Percentiles rank a stretch among this genome's conserved stretches.
Evolutionary conservation across 2,113 vertebrate genomes (phyloP).

Genomic region (Scartelaos histophorus): DNA sequence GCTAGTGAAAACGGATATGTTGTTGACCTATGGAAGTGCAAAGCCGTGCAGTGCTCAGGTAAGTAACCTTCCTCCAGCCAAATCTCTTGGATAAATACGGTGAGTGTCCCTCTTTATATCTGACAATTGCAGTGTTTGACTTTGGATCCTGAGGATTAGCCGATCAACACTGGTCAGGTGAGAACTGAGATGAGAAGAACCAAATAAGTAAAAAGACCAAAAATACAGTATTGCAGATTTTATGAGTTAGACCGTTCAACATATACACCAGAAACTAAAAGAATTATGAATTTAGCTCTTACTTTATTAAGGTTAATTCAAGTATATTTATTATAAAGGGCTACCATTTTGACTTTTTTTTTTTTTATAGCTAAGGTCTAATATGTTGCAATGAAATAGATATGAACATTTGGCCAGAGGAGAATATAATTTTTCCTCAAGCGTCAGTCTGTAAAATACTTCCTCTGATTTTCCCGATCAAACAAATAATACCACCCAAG

Average conservation of each 20-base stretch:
- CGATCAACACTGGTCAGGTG: conserved; percentile 49
- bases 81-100: conserved; percentile 85
- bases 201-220: background rate
- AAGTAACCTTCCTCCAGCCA: conserved; percentile 80
- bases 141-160: conserved; percentile 75
- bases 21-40: conserved; percentile 71
- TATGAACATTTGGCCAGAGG: conserved; percentile 28
- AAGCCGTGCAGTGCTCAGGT: conserved; percentile 73
- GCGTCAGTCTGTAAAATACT: conserved; percentile 12
- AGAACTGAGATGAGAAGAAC: conserved; percentile 1
- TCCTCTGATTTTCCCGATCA: conserved; percentile 37
- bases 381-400: conserved; percentile 60
- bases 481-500: conserved; percentile 37
- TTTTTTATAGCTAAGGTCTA: background rate
- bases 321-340: too few relatives aligned
- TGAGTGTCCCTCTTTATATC: conserved; percentile 80
- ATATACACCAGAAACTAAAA: background rate
- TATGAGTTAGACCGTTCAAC: too few relatives aligned
- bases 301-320: too few relatives aligned
- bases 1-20: conserved; percentile 76
- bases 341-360: background rate
- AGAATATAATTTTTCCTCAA: conserved; percentile 18
- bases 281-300: background rate
- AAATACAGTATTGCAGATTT: background rate
- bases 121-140: conserved; percentile 73